A percentile compares a stretch with the other conserved stretches of the same genome.
Conservation (phyloP, 2,888 invertebrate genomes). For the Agriopis leucophaearia region DNA sequence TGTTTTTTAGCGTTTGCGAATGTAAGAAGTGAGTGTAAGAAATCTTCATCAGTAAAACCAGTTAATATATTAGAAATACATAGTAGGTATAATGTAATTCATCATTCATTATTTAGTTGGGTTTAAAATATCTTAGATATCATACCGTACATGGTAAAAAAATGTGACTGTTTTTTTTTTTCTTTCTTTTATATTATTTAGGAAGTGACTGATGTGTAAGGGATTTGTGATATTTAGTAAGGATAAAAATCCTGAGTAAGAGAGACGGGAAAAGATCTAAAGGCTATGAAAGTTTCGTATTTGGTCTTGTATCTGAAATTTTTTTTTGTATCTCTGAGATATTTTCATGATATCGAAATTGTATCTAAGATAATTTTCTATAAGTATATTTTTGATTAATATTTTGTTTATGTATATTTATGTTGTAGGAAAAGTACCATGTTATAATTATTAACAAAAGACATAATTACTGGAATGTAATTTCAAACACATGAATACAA, state of each 20-base stretch:
- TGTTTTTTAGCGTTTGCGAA: neutral
- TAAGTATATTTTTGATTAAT: slow-evolving; percentile 4
- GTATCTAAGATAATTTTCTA: neutral
- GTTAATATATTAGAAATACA: slow-evolving; percentile 4
- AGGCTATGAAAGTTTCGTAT: slow-evolving; percentile 32
- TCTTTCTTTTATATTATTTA: slow-evolving; percentile 31
- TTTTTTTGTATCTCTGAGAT: slow-evolving; percentile 15
- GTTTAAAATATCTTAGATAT: slow-evolving; percentile 21
- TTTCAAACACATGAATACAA: neutral
- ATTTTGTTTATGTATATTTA: neutral
- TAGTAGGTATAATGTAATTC: neutral
- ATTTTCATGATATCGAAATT: neutral
- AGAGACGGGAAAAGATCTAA: slow-evolving; percentile 48
- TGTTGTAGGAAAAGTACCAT: neutral
- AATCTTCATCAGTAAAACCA: slow-evolving; percentile 8
- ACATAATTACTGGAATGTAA: neutral
- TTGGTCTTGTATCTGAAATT: slow-evolving; percentile 15
- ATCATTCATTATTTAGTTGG: slow-evolving; percentile 1
- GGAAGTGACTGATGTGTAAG: slow-evolving; percentile 73
- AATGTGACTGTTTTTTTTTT: slow-evolving; percentile 25
- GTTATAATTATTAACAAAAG: neutral
- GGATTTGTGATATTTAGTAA: slow-evolving; percentile 78
- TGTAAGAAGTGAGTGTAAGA: neutral
- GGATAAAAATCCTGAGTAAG: slow-evolving; percentile 51
- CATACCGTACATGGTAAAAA: slow-evolving; percentile 29